phyloP scores from a whole-genome alignment of 2,888 invertebrate genomes.

The Merodon equestris region DNA sequence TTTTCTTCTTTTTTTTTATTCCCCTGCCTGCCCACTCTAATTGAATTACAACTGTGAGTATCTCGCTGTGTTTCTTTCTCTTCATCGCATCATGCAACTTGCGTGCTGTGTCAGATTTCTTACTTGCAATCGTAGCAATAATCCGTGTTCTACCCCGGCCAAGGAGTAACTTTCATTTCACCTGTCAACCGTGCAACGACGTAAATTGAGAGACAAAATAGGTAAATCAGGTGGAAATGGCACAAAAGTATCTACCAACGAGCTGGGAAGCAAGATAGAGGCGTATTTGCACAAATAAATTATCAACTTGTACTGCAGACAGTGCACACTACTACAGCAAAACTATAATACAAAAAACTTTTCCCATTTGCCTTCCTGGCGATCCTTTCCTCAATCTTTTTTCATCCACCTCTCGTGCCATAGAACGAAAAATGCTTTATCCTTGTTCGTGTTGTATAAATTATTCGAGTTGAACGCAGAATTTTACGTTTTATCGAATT shows the following conservation, averaged over 20 bases:
- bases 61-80: constrained; percentile 7
- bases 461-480: constrained; percentile 74
- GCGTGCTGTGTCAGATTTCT: constrained; percentile 49
- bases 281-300: constrained; percentile 54
- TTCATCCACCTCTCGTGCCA: neutral
- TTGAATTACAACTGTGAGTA: constrained; percentile 51
- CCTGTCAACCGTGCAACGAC: constrained; percentile 1
- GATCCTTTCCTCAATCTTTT: neutral
- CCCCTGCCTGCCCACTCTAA: constrained; percentile 13
- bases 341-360: constrained; percentile 64
- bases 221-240: constrained; percentile 59
- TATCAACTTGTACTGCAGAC: constrained; percentile 65
- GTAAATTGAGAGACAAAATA: constrained; percentile 40
- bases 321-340: constrained; percentile 57
- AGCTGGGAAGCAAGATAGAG: neutral
- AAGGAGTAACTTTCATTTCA: constrained; percentile 24
- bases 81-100: neutral
- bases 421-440: neutral
- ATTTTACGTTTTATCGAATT: constrained; percentile 78
- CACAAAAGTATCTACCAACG: neutral
- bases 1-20: neutral
- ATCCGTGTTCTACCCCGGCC: constrained; percentile 1
- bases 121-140: constrained; percentile 39
- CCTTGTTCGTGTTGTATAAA: constrained; percentile 48
- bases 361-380: constrained; percentile 47